phyloP scores from a whole-genome alignment of 2,113 vertebrate genomes.

The Lasiurus cinereus region DNA sequence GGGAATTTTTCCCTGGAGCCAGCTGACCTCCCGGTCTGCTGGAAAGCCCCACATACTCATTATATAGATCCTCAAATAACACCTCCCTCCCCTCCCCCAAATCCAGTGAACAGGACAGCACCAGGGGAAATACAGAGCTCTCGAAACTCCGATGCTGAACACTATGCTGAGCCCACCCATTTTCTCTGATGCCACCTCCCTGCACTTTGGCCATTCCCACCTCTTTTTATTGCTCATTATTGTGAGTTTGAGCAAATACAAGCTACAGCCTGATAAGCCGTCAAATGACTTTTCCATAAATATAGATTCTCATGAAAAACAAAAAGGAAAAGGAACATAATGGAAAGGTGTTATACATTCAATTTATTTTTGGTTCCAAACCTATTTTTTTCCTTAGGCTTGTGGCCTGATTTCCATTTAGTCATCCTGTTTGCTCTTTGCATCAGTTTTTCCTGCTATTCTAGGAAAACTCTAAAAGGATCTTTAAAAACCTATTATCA shows the following conservation, averaged over 20 bases:
- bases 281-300: constrained; percentile 76
- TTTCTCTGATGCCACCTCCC: not conserved
- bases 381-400: constrained; percentile 65
- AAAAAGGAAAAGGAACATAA: constrained; percentile 61
- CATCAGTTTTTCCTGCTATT: constrained; percentile 64
- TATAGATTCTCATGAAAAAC: constrained; percentile 72
- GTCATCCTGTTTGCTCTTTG: constrained; percentile 60
- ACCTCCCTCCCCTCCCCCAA: not conserved
- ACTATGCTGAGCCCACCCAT: not conserved
- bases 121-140: not conserved
- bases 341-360: constrained; percentile 74
- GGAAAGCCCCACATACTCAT: constrained; percentile 55
- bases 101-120: constrained; percentile 20
- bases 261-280: constrained; percentile 75
- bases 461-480: constrained; percentile 36
- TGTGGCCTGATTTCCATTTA: constrained; percentile 74
- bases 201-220: not conserved
- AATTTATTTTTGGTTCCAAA: constrained; percentile 77
- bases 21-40: not conserved
- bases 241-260: constrained; percentile 62
- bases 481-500: constrained; percentile 35
- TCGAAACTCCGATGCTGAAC: not conserved
- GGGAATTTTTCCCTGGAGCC: constrained; percentile 14
- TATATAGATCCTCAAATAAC: constrained; percentile 29
- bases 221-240: constrained; percentile 65